Evolutionary conservation across 2,888 invertebrate genomes (phyloP).

Genomic region (Drosophila prolongata): DNA sequence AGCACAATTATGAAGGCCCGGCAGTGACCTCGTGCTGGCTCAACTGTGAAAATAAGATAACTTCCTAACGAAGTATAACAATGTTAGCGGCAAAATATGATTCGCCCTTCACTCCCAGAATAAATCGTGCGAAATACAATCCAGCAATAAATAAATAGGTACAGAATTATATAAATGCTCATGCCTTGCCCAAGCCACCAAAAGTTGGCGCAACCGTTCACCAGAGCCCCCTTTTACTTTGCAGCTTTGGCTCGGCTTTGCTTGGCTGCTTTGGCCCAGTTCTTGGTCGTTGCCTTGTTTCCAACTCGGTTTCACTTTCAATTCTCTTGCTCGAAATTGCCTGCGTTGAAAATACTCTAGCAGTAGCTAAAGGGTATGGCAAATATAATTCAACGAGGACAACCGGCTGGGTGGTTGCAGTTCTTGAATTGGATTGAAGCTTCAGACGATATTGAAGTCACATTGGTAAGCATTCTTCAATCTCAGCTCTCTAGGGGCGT

Average conservation of each 20-base stretch:
- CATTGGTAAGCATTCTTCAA: neutral
- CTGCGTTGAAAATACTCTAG: slow-evolving; percentile 24
- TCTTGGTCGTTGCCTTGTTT: slow-evolving; percentile 62
- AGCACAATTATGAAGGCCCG: slow-evolving; percentile 26
- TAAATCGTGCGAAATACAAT: slow-evolving; percentile 66
- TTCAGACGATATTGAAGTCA: no score
- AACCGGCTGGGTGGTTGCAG: neutral
- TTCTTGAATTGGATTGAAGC: neutral
- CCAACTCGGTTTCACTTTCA: slow-evolving; percentile 56
- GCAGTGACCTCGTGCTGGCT: slow-evolving; percentile 43
- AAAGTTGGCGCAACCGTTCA: slow-evolving; percentile 27
- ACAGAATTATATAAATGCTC: slow-evolving; percentile 33
- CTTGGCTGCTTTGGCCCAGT: slow-evolving; percentile 71
- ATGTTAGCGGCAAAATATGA: slow-evolving; percentile 9
- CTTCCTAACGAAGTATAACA: slow-evolving; percentile 32
- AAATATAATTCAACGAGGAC: slow-evolving; percentile 21
- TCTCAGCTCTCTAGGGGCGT: neutral
- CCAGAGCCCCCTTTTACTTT: slow-evolving; percentile 28
- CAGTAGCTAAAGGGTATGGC: slow-evolving; percentile 4
- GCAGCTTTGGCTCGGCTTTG: slow-evolving; percentile 43
- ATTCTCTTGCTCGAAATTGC: slow-evolving; percentile 42
- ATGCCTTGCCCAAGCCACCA: slow-evolving; percentile 25
- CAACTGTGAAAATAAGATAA: slow-evolving; percentile 47
- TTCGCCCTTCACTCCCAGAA: slow-evolving; percentile 19
- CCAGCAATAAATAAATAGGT: slow-evolving; percentile 40